Evolutionary conservation across 2,113 vertebrate species (phyloP), one percentile per base, ranked within the genome.

Genomic region (Periophthalmus modestus): DNA sequence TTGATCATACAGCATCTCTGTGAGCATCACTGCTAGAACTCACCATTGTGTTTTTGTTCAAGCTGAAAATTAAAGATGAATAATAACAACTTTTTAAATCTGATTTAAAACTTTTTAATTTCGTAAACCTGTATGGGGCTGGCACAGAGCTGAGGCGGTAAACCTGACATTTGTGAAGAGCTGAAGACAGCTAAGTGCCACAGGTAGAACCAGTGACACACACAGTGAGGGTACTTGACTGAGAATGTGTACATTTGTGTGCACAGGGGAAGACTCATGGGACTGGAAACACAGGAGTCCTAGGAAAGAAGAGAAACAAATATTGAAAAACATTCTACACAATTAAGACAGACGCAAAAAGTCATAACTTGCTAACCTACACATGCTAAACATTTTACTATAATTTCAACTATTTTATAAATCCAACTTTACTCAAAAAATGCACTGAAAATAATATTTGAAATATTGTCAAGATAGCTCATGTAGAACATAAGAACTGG

Each of bases 221-320:
- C 73, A 66, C 73, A 78, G 74, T 71, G 83, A 47, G 66, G 75
- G 70, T 59, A 80, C 15, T 52, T 46, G 59, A 72, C 23, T 6
- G 55, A 74, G 85, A 58, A 33, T 72, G 77, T 78, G 72, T 68
- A 73, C 78, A 62, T 73, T 34, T 66, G 78, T 71, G 65, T 83
- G 81, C 33, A 72, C 86, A 46, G 67, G 82, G 87, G 85, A 89
- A 90, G 85, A 89, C 91, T 79, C 80, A 78, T 63, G 78, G 63
- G 48, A 70, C 61, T 66, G 4, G 24, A 57, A 72, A 75, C 54
- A 66, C 69, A 2, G 16, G 73, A 5, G 33, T 74, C 73, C 88
- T 88, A 69, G 18, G 73, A 84, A 55, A 69, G 5, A 15, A 76
- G 7, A 52, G 14, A 46, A 1, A 62, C 23, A 24, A 6, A 59